These are phyloP conservation scores for Drosophila hydei DNA, from an alignment of 1,140 invertebrate species.

Conservation along the genomic window DNA sequence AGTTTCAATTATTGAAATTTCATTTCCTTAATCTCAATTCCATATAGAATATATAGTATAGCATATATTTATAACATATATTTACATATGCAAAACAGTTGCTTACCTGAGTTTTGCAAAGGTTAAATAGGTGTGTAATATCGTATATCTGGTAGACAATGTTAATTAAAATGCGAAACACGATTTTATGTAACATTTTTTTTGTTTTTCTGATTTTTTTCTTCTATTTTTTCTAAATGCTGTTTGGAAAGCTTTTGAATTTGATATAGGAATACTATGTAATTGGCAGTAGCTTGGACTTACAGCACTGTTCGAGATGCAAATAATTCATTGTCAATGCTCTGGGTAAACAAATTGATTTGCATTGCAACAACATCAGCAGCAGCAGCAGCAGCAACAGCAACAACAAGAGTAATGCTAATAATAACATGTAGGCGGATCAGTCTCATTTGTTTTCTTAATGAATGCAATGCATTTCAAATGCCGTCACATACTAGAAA, in stretches of 20 bases:
- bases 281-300: constrained; percentile 9
- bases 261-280: constrained; percentile 15
- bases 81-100: too few species aligned
- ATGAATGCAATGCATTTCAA: constrained; percentile 38
- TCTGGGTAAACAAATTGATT: constrained; percentile 34
- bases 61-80: too few species aligned
- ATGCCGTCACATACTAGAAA: constrained; percentile 29
- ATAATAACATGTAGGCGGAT: constrained; percentile 14
- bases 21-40: too few species aligned
- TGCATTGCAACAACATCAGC: constrained; percentile 35
- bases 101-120: not conserved
- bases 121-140: constrained; percentile 1
- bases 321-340: constrained; percentile 40
- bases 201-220: not conserved
- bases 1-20: too few species aligned
- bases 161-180: constrained; percentile 25
- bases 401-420: constrained; percentile 2
- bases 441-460: constrained; percentile 28
- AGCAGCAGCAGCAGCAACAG: not conserved
- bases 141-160: not conserved
- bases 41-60: too few species aligned
- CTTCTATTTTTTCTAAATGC: constrained; percentile 4
- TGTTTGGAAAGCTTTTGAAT: constrained; percentile 20
- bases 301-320: constrained; percentile 6
- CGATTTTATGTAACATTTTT: constrained; percentile 30